Base-by-base conservation (phyloP, 2,888 invertebrate genomes). In the Synergus itoensis region DNA sequence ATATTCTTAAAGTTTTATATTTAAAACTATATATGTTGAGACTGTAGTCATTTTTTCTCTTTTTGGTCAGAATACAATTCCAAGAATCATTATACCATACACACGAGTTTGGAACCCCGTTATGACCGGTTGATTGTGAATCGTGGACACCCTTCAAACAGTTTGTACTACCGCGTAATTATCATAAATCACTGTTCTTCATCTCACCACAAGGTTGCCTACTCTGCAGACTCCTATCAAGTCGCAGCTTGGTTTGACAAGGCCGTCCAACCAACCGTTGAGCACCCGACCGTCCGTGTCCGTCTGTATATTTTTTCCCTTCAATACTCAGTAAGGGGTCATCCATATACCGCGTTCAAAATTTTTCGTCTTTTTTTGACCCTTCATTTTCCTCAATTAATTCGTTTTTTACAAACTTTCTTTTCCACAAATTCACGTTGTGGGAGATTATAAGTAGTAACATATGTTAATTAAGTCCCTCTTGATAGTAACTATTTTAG, bases 141-240 rank as follows among this genome's bases (percentile, higher is more conserved):
- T 87, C 85, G 84, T 84, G 83, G 81, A 79, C 86, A 82, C 86
- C 83, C 85, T 84, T 85, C 84, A 86, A 86, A 86, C 85, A 85
- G 88, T 87, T 87, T 85, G 84, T 82, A 85, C 76, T 78, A 81
- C 78, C 83, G 83, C 84, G 85, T 90, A 89, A 90, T 90, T 90
- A 90, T 88, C 89, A 89, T 89, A 89, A 90, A 90, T 90, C 89
- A 90, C 80, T 77, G 81, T 79, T 82, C 80, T 79, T 84, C 79
- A 77, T 82, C 77, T 80, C 78, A 81, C 79, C 81, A 82, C 82
- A 77, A 83, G 82, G 63, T 36, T 80, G 81, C 81, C 80, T 80
- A 80, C 83, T 82, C 83, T 77, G 81, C 78, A 81, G 79, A 78
- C 81, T 77, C 75, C 78, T 83, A 81, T 84, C 81, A 80, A 83